A percentile compares a stretch with the other conserved stretches of the same genome.
Evolutionary conservation across 2,797 vertebrate species (phyloP).

Genomic region (Nothura maculosa): DNA sequence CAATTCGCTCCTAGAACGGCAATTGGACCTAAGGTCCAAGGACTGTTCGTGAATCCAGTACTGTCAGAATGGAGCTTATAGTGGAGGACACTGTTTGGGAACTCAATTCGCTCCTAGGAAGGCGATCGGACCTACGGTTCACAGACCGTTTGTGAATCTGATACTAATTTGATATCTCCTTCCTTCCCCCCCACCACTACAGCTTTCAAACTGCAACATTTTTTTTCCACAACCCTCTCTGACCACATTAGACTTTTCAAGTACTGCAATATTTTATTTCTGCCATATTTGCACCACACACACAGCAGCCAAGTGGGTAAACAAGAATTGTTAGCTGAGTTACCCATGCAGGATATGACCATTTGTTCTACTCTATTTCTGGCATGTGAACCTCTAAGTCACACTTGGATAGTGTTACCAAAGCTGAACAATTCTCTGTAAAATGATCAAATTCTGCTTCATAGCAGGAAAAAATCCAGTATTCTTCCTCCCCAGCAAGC

Average conservation of each 20-base stretch:
- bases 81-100: too few relatives aligned
- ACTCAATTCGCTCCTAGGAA: too few relatives aligned
- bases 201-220: too few relatives aligned
- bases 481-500: not conserved
- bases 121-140: too few relatives aligned
- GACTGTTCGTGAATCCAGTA: too few relatives aligned
- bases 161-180: too few relatives aligned
- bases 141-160: too few relatives aligned
- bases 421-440: not conserved
- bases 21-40: too few relatives aligned
- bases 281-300: not conserved
- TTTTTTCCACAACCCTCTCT: too few relatives aligned
- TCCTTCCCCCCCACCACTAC: too few relatives aligned
- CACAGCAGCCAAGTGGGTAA: not conserved
- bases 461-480: slow-evolving; percentile 44
- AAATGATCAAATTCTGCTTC: slow-evolving; percentile 25
- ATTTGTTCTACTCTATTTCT: not conserved
- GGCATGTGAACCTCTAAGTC: not conserved
- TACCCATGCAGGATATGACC: not conserved
- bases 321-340: not conserved
- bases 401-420: not conserved
- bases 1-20: too few relatives aligned
- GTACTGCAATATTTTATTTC: not conserved
- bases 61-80: too few relatives aligned
- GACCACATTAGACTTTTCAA: not conserved